A percentile compares a stretch with the other conserved stretches of the same genome.
Conservation (phyloP, 1,140 invertebrate species). For the Eupristina koningsbergeri region DNA sequence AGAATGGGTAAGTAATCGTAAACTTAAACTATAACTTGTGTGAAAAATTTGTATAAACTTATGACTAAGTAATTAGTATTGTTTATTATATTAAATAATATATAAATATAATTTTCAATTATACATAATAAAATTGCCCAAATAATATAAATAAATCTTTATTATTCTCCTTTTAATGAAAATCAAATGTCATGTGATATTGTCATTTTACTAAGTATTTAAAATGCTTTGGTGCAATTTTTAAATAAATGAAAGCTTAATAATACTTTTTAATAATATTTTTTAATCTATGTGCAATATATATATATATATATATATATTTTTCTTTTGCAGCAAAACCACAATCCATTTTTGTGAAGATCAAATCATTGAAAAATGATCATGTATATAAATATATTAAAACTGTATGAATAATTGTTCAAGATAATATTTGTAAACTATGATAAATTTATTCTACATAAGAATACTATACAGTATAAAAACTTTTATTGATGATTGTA, state of each 20-base stretch:
- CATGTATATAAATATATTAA: slow-evolving; percentile 40
- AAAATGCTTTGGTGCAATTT: no score
- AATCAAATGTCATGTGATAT: no score
- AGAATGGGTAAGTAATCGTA: slow-evolving; percentile 80
- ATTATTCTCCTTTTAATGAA: no score
- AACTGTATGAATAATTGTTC: slow-evolving; percentile 4
- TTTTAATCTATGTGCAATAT: background rate
- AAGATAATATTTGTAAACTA: slow-evolving; percentile 36
- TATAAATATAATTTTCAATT: no score
- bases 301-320: background rate
- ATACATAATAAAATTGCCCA: no score
- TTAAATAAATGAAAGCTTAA: no score
- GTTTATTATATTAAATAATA: no score
- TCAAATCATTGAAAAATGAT: slow-evolving; percentile 11
- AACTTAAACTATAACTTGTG: background rate
- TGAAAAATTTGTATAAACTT: background rate
- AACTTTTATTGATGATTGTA: slow-evolving; percentile 30
- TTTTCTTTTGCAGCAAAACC: slow-evolving; percentile 38
- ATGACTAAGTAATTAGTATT: background rate
- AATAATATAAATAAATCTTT: no score
- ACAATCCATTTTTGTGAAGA: slow-evolving; percentile 39
- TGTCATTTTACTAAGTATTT: no score
- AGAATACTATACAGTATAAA: slow-evolving; percentile 19
- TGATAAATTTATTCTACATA: background rate
- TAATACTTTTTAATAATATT: background rate